These are phyloP conservation scores for Scaptomyza cyrtandrae DNA, from an alignment of 2,888 invertebrate genomes.

Conservation along the genomic window DNA sequence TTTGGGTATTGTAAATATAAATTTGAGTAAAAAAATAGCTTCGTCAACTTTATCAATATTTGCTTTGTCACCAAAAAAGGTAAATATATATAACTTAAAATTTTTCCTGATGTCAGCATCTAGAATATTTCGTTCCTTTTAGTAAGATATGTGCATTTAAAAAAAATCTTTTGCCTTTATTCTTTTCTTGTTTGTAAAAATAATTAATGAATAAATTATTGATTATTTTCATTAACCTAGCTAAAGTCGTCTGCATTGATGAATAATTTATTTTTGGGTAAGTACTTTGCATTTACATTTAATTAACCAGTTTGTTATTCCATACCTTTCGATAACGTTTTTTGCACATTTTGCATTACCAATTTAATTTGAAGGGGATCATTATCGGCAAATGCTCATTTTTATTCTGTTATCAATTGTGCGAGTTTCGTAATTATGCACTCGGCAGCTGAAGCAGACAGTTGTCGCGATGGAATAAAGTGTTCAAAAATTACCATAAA, in stretches of 20 bases:
- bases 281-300: constrained; percentile 57
- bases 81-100: no score
- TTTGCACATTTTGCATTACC: constrained; percentile 13
- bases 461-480: constrained; percentile 35
- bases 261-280: constrained; percentile 18
- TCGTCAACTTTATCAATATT: no score
- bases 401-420: constrained; percentile 19
- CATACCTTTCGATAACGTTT: constrained; percentile 1
- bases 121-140: not conserved
- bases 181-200: not conserved
- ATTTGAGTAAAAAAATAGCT: no score
- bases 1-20: no score
- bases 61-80: no score
- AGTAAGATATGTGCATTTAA: not conserved
- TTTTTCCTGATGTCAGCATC: not conserved
- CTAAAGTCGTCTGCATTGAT: constrained; percentile 13
- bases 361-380: constrained; percentile 12
- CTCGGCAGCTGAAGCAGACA: constrained; percentile 47
- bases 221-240: not conserved
- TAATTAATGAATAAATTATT: constrained; percentile 12
- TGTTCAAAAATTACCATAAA: constrained; percentile 34
- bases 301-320: constrained; percentile 58
- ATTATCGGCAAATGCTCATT: constrained; percentile 16
- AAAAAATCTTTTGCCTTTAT: not conserved
- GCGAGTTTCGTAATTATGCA: constrained; percentile 52